Evolutionary conservation across 2,888 invertebrate species (phyloP).

Genomic region (Ochropleura plecta): DNA sequence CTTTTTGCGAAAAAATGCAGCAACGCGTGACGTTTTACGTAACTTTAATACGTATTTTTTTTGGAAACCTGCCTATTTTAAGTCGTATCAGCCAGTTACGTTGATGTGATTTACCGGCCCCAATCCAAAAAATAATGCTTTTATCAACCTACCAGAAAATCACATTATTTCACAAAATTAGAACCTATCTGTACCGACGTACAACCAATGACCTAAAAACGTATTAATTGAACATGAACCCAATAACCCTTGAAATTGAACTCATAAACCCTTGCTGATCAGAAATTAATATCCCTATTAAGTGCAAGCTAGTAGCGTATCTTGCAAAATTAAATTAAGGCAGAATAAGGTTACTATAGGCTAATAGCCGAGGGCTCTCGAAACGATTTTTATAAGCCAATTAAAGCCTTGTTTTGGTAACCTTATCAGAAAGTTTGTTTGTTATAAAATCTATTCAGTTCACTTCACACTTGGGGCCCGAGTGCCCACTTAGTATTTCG

Average conservation of each 20-base stretch:
- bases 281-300: slow-evolving; percentile 48
- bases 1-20: too few species aligned
- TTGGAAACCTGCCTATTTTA: too few species aligned
- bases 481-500: too few species aligned
- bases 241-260: slow-evolving; percentile 22
- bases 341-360: slow-evolving; percentile 22
- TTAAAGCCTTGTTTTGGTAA: slow-evolving; percentile 32
- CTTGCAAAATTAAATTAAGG: slow-evolving; percentile 36
- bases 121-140: too few species aligned
- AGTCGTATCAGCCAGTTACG: too few species aligned
- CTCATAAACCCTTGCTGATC: slow-evolving; percentile 29
- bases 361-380: slow-evolving; percentile 4
- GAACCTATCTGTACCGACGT: background rate
- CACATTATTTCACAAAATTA: background rate
- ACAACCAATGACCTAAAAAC: background rate
- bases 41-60: too few species aligned
- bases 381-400: slow-evolving; percentile 30
- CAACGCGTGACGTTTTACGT: too few species aligned
- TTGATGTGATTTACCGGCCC: too few species aligned
- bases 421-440: background rate
- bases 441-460: background rate
- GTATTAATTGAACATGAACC: slow-evolving; percentile 16
- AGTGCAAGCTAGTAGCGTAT: slow-evolving; percentile 28
- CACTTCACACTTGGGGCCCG: too few species aligned
- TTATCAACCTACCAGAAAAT: too few species aligned